A percentile compares a stretch with the other conserved stretches of the same genome.
phyloP scores from a whole-genome alignment of 1,140 invertebrate genomes.

The Galendromus occidentalis region DNA sequence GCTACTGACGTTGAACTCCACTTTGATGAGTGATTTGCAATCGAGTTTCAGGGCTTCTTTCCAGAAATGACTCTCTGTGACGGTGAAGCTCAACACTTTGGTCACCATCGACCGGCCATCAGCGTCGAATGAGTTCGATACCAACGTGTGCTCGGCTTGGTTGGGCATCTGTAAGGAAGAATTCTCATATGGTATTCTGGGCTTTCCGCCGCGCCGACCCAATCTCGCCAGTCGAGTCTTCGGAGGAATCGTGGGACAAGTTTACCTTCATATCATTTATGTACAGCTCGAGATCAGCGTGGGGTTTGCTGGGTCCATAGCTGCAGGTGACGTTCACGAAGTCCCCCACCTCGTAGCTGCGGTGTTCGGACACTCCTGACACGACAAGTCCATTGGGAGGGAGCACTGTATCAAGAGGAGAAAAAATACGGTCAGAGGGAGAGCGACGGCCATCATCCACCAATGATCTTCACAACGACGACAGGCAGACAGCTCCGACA shows the following conservation, averaged over 20 bases:
- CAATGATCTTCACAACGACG: too few relatives aligned
- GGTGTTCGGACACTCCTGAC: background rate
- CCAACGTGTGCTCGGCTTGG: conserved; percentile 11
- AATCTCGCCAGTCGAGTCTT: too few relatives aligned
- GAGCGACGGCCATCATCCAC: background rate
- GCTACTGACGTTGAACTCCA: conserved; percentile 18
- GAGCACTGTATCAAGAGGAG: background rate
- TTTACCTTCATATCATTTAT: conserved; percentile 12
- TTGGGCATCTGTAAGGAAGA: conserved; percentile 13
- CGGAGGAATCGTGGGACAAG: too few relatives aligned
- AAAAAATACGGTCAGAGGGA: background rate
- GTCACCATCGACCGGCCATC: conserved; percentile 15
- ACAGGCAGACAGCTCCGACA: too few relatives aligned
- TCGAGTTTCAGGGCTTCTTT: conserved; percentile 16
- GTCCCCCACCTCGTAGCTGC: conserved; percentile 44
- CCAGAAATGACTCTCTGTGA: conserved; percentile 15
- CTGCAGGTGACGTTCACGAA: conserved; percentile 48
- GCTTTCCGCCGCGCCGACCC: too few relatives aligned
- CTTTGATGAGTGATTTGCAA: conserved; percentile 17
- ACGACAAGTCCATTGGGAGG: conserved; percentile 8
- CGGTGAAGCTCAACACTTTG: conserved; percentile 15
- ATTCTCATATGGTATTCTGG: too few relatives aligned
- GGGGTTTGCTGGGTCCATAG: conserved; percentile 33
- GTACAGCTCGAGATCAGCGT: conserved; percentile 25
- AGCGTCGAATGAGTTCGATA: conserved; percentile 14